phyloP scores from a whole-genome alignment of 2,113 vertebrate genomes.

The Egretta garzetta region DNA sequence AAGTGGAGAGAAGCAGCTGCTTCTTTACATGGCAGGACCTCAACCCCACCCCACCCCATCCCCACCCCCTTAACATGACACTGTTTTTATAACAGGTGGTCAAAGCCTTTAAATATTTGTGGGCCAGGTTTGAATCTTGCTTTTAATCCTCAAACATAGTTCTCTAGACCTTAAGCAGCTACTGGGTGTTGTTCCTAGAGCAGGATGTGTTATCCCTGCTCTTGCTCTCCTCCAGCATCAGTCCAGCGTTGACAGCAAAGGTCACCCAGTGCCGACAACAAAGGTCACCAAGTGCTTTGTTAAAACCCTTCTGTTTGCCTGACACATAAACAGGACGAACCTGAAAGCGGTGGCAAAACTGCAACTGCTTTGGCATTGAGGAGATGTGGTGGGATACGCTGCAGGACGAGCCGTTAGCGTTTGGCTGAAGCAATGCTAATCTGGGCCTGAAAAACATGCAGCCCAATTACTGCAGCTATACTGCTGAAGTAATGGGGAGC shows the following conservation, averaged over 20 bases:
- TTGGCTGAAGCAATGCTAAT: background rate
- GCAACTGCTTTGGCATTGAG: background rate
- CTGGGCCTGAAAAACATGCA: background rate
- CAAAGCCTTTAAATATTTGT: background rate
- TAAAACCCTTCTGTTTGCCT: background rate
- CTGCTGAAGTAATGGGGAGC: background rate
- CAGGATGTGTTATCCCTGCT: background rate
- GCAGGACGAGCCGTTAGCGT: background rate
- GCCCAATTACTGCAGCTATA: background rate
- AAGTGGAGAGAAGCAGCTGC: background rate
- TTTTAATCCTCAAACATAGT: background rate
- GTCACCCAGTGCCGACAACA: accelerated
- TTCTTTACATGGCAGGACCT: background rate
- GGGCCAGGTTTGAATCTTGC: background rate
- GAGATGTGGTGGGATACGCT: background rate
- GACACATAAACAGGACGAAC: background rate
- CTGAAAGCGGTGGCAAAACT: background rate
- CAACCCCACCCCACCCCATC: too few relatives aligned
- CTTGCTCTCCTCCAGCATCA: background rate
- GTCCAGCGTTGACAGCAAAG: background rate
- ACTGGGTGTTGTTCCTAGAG: background rate
- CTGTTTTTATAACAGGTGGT: background rate
- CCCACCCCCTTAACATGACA: background rate
- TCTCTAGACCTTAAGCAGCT: background rate
- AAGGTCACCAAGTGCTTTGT: accelerated